These are phyloP conservation scores for Melolontha melolontha DNA, from an alignment of 2,888 invertebrate genomes.

Conservation along the genomic window DNA sequence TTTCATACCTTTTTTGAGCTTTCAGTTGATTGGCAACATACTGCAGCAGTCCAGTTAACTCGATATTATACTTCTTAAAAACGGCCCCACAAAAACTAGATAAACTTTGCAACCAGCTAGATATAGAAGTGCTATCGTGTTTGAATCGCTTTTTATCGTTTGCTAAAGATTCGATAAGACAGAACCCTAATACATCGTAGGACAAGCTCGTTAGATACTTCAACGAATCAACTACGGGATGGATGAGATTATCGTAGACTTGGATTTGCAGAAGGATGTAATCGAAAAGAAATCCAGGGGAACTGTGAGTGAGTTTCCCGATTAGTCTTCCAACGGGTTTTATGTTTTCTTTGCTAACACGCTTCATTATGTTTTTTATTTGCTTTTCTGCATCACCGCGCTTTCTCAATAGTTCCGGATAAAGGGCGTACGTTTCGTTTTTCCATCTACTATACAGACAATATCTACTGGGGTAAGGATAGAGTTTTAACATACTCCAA, in stretches of 20 bases:
- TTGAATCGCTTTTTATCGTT: slow-evolving; percentile 82
- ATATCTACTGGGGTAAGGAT: slow-evolving; percentile 86
- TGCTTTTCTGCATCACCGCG: slow-evolving; percentile 90
- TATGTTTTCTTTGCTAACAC: slow-evolving; percentile 97
- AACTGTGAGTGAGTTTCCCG: slow-evolving; percentile 96
- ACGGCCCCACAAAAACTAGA: slow-evolving; percentile 96
- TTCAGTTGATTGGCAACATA: slow-evolving; percentile 98
- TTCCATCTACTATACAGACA: slow-evolving; percentile 97
- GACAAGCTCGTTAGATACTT: slow-evolving; percentile 96
- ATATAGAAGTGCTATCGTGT: slow-evolving; percentile 91
- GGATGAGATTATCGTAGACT: slow-evolving; percentile 64
- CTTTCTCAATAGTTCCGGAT: slow-evolving; percentile 86
- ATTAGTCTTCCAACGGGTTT: slow-evolving; percentile 96
- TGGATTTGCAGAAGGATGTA: slow-evolving; percentile 73
- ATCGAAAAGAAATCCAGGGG: slow-evolving; percentile 96
- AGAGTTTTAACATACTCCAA: slow-evolving; percentile 88
- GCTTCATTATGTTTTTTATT: slow-evolving; percentile 96
- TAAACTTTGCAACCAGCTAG: slow-evolving; percentile 93
- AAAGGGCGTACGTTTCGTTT: slow-evolving; percentile 84
- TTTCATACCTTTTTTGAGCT: slow-evolving; percentile 87
- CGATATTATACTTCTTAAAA: slow-evolving; percentile 97
- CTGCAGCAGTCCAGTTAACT: slow-evolving; percentile 93
- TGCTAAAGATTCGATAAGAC: slow-evolving; percentile 92
- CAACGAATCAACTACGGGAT: slow-evolving; percentile 96
- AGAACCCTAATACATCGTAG: slow-evolving; percentile 96